phyloP scores from a whole-genome alignment of 2,888 invertebrate species.

The Coenonympha glycerion region DNA sequence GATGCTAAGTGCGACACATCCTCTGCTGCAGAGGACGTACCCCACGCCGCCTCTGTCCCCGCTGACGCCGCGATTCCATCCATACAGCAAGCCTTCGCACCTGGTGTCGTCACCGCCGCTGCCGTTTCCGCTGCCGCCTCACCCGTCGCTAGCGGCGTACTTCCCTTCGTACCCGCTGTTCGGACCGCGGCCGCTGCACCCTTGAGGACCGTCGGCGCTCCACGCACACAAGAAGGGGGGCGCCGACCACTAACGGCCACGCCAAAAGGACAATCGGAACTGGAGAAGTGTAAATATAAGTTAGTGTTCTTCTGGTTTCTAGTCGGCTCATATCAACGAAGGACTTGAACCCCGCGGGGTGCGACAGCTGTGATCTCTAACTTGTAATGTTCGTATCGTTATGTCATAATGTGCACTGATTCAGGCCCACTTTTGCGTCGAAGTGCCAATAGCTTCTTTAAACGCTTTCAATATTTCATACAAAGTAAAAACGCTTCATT shows the following conservation, averaged over 20 bases:
- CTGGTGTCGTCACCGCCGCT: conserved; percentile 81
- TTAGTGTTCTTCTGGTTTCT: conserved; percentile 59
- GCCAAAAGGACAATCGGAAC: conserved; percentile 64
- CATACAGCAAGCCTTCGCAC: conserved; percentile 89
- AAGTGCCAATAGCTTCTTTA: too few species aligned
- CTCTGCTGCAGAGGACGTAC: conserved; percentile 87
- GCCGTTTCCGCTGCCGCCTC: conserved; percentile 80
- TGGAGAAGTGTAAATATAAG: conserved; percentile 65
- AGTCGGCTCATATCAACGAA: conserved; percentile 72
- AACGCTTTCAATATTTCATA: too few species aligned
- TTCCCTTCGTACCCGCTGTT: conserved; percentile 93
- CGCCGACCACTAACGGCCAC: conserved; percentile 72
- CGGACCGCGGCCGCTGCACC: conserved; percentile 80
- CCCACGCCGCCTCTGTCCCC: conserved; percentile 94
- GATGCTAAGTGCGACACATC: conserved; percentile 83
- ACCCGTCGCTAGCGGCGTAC: conserved; percentile 87
- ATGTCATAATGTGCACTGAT: conserved; percentile 60
- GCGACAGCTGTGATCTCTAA: conserved; percentile 74
- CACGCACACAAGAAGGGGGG: conserved; percentile 80
- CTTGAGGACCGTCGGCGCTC: conserved; percentile 86
- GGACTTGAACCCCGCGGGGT: conserved; percentile 55
- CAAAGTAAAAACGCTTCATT: too few species aligned
- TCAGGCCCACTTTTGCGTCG: conserved; percentile 42
- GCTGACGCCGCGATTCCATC: conserved; percentile 88
- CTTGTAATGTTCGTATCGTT: conserved; percentile 64